A percentile compares a stretch with the other conserved stretches of the same genome.
These are phyloP conservation scores for Catostylus mosaicus DNA, from an alignment of 30 jellyfish, hydroid and myxozoan genomes.

Conservation along the genomic window DNA sequence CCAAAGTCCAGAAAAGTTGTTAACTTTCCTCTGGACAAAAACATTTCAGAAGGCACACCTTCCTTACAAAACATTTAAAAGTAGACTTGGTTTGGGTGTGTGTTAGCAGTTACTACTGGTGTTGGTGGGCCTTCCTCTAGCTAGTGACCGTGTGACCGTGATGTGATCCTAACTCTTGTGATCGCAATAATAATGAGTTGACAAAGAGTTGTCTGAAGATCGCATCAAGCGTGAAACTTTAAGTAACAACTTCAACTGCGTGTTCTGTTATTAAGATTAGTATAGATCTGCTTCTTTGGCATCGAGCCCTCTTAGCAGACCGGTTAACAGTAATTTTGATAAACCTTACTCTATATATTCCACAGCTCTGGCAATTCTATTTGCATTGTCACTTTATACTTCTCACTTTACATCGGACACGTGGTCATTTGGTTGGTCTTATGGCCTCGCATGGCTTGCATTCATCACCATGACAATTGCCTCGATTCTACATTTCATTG, in stretches of 20 bases:
- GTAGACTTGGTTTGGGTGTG: too few species aligned
- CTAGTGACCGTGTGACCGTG: too few species aligned
- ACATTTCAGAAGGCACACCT: not conserved
- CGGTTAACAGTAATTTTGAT: too few species aligned
- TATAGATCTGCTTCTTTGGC: too few species aligned
- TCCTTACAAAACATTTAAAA: not conserved
- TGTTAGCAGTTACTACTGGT: too few species aligned
- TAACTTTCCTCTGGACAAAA: not conserved
- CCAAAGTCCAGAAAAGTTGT: constrained; percentile 3
- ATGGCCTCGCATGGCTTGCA: constrained; percentile 46
- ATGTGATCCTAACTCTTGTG: not conserved
- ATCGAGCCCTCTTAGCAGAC: too few species aligned
- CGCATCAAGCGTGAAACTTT: not conserved
- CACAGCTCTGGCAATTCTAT: constrained; percentile 15
- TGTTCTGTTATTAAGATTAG: not conserved
- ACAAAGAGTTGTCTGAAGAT: not conserved
- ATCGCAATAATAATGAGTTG: not conserved
- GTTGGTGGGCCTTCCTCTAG: too few species aligned
- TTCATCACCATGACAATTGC: constrained; percentile 21
- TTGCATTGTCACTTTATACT: constrained; percentile 25
- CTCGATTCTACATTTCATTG: constrained; percentile 34
- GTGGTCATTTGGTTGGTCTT: constrained; percentile 67
- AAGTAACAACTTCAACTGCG: not conserved
- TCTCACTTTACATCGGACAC: not conserved
- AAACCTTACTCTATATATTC: not conserved